Conservation (phyloP, 2,113 vertebrate genomes). For the Cardinalis cardinalis region DNA sequence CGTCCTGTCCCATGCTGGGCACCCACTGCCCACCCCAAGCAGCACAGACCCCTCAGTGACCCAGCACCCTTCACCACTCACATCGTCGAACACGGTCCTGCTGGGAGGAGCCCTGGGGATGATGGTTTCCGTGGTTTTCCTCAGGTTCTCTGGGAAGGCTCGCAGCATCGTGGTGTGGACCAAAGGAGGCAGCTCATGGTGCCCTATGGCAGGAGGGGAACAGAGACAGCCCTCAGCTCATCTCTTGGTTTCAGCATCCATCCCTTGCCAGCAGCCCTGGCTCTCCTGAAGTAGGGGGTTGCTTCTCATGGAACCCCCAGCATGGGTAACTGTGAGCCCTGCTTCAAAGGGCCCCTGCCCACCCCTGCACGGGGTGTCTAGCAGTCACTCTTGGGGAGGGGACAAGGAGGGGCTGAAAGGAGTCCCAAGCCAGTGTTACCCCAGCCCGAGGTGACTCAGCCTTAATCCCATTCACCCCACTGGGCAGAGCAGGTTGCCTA, state of each 20-base stretch:
- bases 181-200: slow-evolving; percentile 88
- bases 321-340: accelerated
- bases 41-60: neutral
- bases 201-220: slow-evolving; percentile 69
- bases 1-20: accelerated
- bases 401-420: neutral
- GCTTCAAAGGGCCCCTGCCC: neutral
- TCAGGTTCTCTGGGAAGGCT: slow-evolving; percentile 78
- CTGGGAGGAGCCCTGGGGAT: slow-evolving; percentile 60
- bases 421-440: neutral
- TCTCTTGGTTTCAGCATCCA: neutral
- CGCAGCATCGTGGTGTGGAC: slow-evolving; percentile 93
- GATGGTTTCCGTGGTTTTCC: slow-evolving; percentile 70
- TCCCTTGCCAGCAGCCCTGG: neutral
- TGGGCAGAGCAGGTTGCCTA: neutral
- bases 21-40: neutral
- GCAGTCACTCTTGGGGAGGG: neutral
- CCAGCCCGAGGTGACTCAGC: accelerated
- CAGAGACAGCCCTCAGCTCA: neutral
- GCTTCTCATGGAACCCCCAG: neutral
- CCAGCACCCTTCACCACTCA: neutral
- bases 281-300: neutral
- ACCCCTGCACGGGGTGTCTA: accelerated
- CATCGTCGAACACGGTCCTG: slow-evolving; percentile 51
- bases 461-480: neutral